Conservation (phyloP, 2,797 vertebrate genomes). For the Melanotaenia boesemani region DNA sequence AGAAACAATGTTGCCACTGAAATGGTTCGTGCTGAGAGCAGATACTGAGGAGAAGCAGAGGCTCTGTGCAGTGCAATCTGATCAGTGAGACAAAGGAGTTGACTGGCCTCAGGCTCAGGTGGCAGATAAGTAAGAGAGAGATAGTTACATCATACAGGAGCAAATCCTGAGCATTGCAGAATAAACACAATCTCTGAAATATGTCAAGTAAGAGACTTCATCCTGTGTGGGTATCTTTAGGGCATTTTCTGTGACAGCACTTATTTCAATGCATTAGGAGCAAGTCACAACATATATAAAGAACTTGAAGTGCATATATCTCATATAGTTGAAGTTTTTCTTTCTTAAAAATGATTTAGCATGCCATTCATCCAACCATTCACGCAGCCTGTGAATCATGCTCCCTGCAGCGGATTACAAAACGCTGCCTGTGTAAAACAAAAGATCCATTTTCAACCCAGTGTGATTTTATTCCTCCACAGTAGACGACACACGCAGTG, state of each 20-base stretch:
- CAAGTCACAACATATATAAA: background rate
- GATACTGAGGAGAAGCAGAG: constrained; percentile 30
- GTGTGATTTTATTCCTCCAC: constrained; percentile 7
- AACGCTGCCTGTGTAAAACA: constrained; percentile 43
- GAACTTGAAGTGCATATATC: background rate
- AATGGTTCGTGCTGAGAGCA: constrained; percentile 19
- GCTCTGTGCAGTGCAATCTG: constrained; percentile 50
- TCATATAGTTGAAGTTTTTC: constrained; percentile 40
- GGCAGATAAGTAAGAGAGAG: constrained; percentile 39
- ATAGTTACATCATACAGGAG: constrained; percentile 64
- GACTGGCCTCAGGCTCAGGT: constrained; percentile 50
- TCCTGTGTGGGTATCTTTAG: constrained; percentile 7
- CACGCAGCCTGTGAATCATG: constrained; percentile 37
- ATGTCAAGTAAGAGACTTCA: constrained; percentile 9
- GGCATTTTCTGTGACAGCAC: constrained; percentile 23
- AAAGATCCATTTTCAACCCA: constrained; percentile 33
- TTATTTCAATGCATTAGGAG: constrained; percentile 25
- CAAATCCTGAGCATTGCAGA: constrained; percentile 44
- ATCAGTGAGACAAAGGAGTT: constrained; percentile 56
- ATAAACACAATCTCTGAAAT: constrained; percentile 28
- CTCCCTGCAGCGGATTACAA: constrained; percentile 51
- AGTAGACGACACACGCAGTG: constrained; percentile 2
- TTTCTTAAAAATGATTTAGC: constrained; percentile 8
- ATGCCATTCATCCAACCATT: constrained; percentile 8
- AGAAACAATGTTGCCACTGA: constrained; percentile 24